phyloP scores from a whole-genome alignment of 2,113 vertebrate species.

The Sinocyclocheilus grahami region DNA sequence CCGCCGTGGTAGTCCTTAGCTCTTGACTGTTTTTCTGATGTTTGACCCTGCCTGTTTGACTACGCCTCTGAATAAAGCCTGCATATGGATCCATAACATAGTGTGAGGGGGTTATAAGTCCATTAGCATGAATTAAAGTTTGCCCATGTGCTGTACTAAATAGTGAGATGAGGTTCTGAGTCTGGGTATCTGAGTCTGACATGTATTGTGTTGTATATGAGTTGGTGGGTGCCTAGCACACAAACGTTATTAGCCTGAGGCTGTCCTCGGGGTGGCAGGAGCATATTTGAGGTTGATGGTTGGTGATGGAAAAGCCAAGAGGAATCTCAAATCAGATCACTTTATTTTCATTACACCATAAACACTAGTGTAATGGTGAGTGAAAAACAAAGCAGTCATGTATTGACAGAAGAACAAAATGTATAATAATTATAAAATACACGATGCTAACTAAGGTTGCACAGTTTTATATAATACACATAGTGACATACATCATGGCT shows the following conservation, averaged over 20 bases:
- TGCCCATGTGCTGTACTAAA: not conserved
- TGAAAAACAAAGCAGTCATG: not conserved
- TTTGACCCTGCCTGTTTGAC: no score
- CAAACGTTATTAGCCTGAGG: not conserved
- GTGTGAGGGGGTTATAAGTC: not conserved
- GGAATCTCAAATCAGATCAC: not conserved
- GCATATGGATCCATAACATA: not conserved
- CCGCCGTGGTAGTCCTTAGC: no score
- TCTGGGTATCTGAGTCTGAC: not conserved
- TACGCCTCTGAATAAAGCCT: no score
- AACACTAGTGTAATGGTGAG: not conserved
- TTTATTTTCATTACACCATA: not conserved
- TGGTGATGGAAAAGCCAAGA: not conserved
- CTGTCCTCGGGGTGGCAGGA: not conserved
- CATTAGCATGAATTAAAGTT: not conserved
- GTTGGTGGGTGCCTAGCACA: not conserved
- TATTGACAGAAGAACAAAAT: not conserved
- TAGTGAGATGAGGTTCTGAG: not conserved
- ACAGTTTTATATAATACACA: not conserved
- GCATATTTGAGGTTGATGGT: not conserved
- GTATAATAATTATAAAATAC: not conserved
- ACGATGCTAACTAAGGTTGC: not conserved
- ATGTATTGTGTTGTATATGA: not conserved
- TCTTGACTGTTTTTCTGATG: no score
- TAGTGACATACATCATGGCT: not conserved